Evolutionary conservation across 2,888 invertebrate species (phyloP).

Genomic region (Subacronicta megacephala): DNA sequence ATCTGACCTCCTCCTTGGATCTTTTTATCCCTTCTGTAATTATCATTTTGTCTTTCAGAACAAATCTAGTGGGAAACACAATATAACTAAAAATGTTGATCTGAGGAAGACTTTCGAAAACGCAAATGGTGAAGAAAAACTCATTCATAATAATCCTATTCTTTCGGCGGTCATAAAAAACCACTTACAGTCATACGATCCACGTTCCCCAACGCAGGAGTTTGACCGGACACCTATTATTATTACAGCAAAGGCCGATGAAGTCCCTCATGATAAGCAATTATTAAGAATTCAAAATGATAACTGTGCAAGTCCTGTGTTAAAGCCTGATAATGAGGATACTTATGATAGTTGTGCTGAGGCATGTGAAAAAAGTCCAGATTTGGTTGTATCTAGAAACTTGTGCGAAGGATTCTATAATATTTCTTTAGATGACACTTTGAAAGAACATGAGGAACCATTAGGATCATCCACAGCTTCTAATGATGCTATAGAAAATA

Average conservation of each 20-base stretch:
- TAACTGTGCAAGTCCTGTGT: constrained; percentile 69
- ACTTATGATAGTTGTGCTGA: constrained; percentile 69
- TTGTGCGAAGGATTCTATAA: constrained; percentile 79
- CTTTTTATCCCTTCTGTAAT: neutral
- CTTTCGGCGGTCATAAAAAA: constrained; percentile 85
- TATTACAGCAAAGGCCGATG: constrained; percentile 68
- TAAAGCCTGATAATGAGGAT: constrained; percentile 64
- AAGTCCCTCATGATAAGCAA: constrained; percentile 61
- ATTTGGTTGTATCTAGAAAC: constrained; percentile 79
- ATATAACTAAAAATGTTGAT: constrained; percentile 86
- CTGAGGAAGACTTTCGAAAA: constrained; percentile 85
- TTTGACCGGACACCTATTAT: constrained; percentile 90
- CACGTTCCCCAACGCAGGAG: constrained; percentile 90
- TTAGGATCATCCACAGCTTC: constrained; percentile 82
- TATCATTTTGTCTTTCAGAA: constrained; percentile 68
- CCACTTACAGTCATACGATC: constrained; percentile 87
- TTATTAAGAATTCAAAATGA: constrained; percentile 57
- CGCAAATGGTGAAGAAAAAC: constrained; percentile 75
- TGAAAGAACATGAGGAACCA: constrained; percentile 76
- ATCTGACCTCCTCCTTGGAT: neutral
- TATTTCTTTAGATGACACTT: constrained; percentile 75
- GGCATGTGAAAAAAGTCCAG: constrained; percentile 66
- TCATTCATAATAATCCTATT: constrained; percentile 84
- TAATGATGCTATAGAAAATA: constrained; percentile 77
- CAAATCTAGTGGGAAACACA: constrained; percentile 78